Conservation (phyloP, 2,113 vertebrate genomes). For the Pachycephala philippinensis region DNA sequence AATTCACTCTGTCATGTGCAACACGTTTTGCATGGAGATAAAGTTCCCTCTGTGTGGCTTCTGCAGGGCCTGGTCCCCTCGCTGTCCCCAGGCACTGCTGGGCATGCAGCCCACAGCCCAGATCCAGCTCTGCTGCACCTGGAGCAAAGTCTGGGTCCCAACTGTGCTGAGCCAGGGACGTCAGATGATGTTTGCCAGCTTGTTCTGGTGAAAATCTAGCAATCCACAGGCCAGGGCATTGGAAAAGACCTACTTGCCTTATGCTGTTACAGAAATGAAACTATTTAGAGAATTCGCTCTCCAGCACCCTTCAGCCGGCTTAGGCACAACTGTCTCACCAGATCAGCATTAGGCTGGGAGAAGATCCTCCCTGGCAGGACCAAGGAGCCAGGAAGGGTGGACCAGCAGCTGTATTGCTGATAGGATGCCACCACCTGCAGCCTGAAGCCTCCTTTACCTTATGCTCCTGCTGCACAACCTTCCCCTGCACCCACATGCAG, state of each 20-base stretch:
- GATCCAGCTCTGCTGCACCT: not conserved
- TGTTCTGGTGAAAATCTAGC: not conserved
- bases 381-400: not conserved
- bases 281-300: not conserved
- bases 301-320: not conserved
- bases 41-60: not conserved
- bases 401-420: not conserved
- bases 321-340: not conserved
- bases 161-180: accelerated
- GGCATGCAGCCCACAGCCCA: not conserved
- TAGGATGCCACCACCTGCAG: not conserved
- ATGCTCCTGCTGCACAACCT: not conserved
- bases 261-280: not conserved
- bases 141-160: not conserved
- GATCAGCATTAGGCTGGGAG: not conserved
- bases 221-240: not conserved
- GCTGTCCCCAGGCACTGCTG: not conserved
- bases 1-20: not conserved
- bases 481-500: not conserved
- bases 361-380: not conserved
- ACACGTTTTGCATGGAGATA: not conserved
- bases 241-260: not conserved
- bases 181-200: not conserved
- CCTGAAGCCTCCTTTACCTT: not conserved
- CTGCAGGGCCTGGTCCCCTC: not conserved